A percentile compares a stretch with the other conserved stretches of the same genome.
These are phyloP conservation scores for Pristis pectinata DNA, from an alignment of 2,797 vertebrate genomes.

Conservation along the genomic window DNA sequence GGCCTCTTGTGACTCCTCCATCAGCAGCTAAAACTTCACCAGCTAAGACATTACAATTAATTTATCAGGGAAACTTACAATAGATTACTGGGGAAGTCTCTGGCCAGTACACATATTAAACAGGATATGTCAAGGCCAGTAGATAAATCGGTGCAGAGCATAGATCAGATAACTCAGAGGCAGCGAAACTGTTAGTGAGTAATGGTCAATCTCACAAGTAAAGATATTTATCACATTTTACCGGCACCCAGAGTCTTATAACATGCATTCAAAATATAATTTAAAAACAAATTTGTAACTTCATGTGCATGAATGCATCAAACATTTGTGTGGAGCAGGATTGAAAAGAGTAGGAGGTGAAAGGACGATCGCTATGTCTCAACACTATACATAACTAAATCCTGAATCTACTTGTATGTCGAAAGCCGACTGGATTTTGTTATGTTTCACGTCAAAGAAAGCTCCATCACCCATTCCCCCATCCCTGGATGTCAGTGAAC, in stretches of 20 bases:
- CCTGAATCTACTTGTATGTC: neutral
- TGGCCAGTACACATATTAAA: neutral
- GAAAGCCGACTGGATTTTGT: neutral
- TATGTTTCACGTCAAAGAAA: neutral
- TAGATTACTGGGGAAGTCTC: neutral
- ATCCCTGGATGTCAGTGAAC: too few relatives aligned
- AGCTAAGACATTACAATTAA: neutral
- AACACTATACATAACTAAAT: neutral
- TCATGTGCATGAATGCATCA: neutral
- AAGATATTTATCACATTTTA: conserved; percentile 21
- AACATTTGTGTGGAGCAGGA: neutral
- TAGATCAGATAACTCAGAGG: neutral
- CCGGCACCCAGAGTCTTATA: neutral
- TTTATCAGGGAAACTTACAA: conserved; percentile 1
- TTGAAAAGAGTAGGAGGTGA: neutral
- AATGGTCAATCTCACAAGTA: conserved; percentile 26
- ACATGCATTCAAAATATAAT: neutral
- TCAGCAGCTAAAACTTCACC: neutral
- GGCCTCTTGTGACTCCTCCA: neutral
- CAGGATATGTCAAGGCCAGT: conserved; percentile 1
- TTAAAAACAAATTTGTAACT: conserved; percentile 20
- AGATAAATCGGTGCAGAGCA: neutral
- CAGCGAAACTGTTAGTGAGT: neutral
- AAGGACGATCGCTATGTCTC: neutral
- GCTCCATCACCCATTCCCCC: too few relatives aligned